Percentiles rank a stretch among this genome's conserved stretches.
phyloP scores from a whole-genome alignment of 2,888 invertebrate species.

The Formica aserva region DNA sequence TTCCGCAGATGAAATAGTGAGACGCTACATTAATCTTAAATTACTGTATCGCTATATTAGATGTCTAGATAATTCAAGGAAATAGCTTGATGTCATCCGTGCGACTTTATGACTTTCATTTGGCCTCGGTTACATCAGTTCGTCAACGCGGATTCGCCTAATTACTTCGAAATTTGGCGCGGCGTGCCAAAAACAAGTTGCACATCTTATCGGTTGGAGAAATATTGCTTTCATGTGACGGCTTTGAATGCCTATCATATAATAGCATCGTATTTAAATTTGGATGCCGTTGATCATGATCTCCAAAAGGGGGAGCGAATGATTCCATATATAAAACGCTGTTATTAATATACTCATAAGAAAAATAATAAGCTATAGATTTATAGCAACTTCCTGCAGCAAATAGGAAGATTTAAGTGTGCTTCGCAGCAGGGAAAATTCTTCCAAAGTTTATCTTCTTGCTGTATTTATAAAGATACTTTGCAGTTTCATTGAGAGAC shows the following conservation, averaged over 20 bases:
- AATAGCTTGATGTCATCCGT: slow-evolving; percentile 50
- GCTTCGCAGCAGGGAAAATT: neutral
- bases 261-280: neutral
- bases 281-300: neutral
- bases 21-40: slow-evolving; percentile 37
- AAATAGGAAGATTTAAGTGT: neutral
- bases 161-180: slow-evolving; percentile 77
- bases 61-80: neutral
- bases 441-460: neutral
- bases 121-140: slow-evolving; percentile 57
- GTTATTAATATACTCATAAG: neutral
- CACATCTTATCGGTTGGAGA: slow-evolving; percentile 57
- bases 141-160: slow-evolving; percentile 76
- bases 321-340: neutral
- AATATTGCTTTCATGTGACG: neutral
- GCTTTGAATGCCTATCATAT: neutral
- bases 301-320: neutral
- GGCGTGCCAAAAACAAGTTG: slow-evolving; percentile 72
- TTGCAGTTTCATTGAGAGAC: slow-evolving; percentile 7
- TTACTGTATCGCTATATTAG: neutral
- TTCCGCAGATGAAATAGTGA: neutral
- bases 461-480: slow-evolving; percentile 3
- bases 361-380: slow-evolving; percentile 9
- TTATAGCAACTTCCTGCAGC: neutral
- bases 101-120: slow-evolving; percentile 62